These are phyloP conservation scores for Rhynchophorus ferrugineus DNA, from an alignment of 1,140 invertebrate genomes.

Conservation along the genomic window DNA sequence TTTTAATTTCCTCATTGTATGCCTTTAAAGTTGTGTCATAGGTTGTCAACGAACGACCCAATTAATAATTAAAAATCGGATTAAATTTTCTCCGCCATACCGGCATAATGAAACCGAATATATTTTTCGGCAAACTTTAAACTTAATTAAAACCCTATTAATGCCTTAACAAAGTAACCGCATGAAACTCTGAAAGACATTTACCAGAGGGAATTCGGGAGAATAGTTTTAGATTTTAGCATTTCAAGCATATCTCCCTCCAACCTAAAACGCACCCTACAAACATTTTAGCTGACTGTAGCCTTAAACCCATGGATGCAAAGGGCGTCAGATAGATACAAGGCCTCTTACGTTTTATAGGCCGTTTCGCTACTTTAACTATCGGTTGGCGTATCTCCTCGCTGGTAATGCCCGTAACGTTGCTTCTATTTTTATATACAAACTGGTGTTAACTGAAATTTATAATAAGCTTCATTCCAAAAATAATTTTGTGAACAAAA, in stretches of 20 bases:
- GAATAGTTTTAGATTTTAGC: conserved; percentile 25
- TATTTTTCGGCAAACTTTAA: conserved; percentile 15
- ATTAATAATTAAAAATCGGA: not conserved
- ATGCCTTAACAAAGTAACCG: conserved; percentile 23
- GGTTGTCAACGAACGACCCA: too few species aligned
- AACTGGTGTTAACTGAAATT: too few species aligned
- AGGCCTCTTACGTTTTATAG: conserved; percentile 1
- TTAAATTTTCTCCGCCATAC: not conserved
- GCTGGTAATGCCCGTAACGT: too few species aligned
- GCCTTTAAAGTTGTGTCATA: too few species aligned
- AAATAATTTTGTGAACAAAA: too few species aligned
- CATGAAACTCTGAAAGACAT: conserved; percentile 23
- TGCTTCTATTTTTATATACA: too few species aligned
- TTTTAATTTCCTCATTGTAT: too few species aligned
- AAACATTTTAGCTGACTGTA: conserved; percentile 25
- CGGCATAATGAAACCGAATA: conserved; percentile 16
- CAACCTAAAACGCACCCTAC: conserved; percentile 21
- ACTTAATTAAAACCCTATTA: conserved; percentile 25
- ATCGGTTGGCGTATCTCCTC: too few species aligned
- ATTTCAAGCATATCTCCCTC: conserved; percentile 23
- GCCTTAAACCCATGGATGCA: conserved; percentile 20
- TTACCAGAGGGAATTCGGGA: conserved; percentile 22
- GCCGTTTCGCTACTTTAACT: not conserved
- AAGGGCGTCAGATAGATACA: conserved; percentile 14
- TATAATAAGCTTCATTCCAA: too few species aligned